A percentile compares a stretch with the other conserved stretches of the same genome.
These are phyloP conservation scores for Drosophila nigrodunni DNA, from an alignment of 1,140 invertebrate genomes.

Conservation along the genomic window DNA sequence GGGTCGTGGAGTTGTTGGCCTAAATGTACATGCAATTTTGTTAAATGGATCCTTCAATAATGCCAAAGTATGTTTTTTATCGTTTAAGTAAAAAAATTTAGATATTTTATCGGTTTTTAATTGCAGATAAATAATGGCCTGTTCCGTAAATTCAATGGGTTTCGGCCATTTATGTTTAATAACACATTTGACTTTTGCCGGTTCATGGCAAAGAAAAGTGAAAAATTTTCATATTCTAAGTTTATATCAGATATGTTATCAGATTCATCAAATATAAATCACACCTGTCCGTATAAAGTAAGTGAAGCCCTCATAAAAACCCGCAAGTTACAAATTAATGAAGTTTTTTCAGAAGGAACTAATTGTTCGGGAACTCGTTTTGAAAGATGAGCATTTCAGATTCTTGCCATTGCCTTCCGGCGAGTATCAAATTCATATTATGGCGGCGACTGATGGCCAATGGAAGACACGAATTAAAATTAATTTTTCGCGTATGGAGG, in stretches of 20 bases:
- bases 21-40: conserved; percentile 5
- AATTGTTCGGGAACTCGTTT: conserved; percentile 17
- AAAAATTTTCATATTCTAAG: conserved; percentile 4
- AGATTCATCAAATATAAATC: conserved; percentile 41
- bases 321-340: background rate
- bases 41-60: conserved; percentile 21
- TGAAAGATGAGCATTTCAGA: conserved; percentile 13
- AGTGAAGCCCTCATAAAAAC: conserved; percentile 4
- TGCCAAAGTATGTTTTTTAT: conserved; percentile 23
- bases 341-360: conserved; percentile 32
- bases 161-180: conserved; percentile 44
- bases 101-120: background rate
- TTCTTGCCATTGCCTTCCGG: conserved; percentile 18
- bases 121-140: conserved; percentile 11
- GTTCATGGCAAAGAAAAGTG: conserved; percentile 2
- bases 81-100: background rate
- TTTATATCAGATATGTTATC: background rate
- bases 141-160: conserved; percentile 34
- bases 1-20: conserved; percentile 13
- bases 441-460: conserved; percentile 21
- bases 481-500: conserved; percentile 1
- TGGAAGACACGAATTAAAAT: conserved; percentile 35
- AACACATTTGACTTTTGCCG: conserved; percentile 4
- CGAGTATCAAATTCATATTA: conserved; percentile 38
- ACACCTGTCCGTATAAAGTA: conserved; percentile 44